Evolutionary conservation across 2,888 invertebrate species (phyloP).

Genomic region (Acanthopleura granulata): DNA sequence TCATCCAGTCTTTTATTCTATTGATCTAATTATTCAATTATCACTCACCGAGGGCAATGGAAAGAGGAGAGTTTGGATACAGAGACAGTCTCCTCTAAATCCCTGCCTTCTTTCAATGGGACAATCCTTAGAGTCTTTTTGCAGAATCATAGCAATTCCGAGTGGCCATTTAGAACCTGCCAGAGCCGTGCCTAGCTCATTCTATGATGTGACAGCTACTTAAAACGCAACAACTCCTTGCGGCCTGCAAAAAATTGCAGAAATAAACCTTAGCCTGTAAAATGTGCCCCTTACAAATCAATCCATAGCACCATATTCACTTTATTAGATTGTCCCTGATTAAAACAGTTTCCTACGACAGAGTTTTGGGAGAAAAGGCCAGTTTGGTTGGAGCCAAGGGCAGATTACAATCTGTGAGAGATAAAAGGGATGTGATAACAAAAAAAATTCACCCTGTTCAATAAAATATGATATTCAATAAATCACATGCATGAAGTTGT

Average conservation of each 20-base stretch:
- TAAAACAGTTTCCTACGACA: neutral
- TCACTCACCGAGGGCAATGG: too few species aligned
- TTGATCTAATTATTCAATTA: too few species aligned
- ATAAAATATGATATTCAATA: neutral
- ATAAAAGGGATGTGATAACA: neutral
- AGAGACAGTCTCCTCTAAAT: too few species aligned
- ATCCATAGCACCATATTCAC: neutral
- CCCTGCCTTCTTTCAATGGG: too few species aligned
- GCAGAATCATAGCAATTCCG: too few species aligned
- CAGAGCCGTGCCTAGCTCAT: too few species aligned
- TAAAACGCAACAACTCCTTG: neutral
- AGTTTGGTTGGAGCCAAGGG: neutral
- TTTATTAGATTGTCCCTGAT: constrained; percentile 1
- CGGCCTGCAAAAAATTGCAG: neutral
- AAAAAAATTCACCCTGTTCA: constrained; percentile 8
- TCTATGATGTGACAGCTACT: neutral
- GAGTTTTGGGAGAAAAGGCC: too few species aligned
- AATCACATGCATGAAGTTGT: neutral
- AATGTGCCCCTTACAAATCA: neutral
- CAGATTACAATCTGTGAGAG: neutral
- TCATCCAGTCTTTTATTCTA: too few species aligned
- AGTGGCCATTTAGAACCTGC: too few species aligned
- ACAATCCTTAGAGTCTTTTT: too few species aligned
- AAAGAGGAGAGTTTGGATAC: too few species aligned
- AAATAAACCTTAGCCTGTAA: constrained; percentile 4